Conservation (phyloP, 2,797 vertebrate species). For the Tadarida brasiliensis region DNA sequence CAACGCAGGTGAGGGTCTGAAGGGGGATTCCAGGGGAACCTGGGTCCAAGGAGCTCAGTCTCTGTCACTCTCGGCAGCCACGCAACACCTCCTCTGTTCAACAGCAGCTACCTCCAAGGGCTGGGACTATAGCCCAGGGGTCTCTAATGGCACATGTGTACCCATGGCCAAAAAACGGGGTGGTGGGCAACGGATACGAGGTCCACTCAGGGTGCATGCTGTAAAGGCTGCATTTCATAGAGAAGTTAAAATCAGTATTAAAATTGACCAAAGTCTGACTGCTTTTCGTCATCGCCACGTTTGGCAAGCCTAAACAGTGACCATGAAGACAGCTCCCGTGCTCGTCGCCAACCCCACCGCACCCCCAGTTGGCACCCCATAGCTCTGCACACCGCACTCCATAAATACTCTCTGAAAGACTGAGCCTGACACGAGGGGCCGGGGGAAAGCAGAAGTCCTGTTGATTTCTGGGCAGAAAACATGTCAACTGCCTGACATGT, state of each 20-base stretch:
- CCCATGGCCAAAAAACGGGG: rapidly evolving
- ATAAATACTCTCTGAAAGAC: not conserved
- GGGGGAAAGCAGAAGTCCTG: not conserved
- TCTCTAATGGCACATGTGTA: not conserved
- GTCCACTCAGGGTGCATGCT: too few species aligned
- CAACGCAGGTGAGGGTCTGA: not conserved
- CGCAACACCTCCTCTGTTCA: rapidly evolving
- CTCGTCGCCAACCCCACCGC: rapidly evolving
- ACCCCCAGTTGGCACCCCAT: not conserved
- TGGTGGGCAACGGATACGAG: rapidly evolving
- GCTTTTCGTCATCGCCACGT: not conserved
- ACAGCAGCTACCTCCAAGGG: not conserved
- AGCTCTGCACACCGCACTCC: not conserved
- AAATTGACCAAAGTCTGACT: not conserved
- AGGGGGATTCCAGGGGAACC: rapidly evolving
- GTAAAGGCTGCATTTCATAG: not conserved
- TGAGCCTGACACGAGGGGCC: not conserved
- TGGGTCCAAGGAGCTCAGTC: not conserved
- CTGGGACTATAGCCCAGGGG: not conserved
- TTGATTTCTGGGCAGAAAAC: not conserved
- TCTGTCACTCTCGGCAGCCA: not conserved
- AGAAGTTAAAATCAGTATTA: not conserved
- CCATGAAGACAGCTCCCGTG: rapidly evolving
- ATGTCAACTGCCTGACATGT: not conserved
- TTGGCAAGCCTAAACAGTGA: not conserved